Conservation (phyloP, 1,140 invertebrate genomes). For the Dendrolimus punctatus region DNA sequence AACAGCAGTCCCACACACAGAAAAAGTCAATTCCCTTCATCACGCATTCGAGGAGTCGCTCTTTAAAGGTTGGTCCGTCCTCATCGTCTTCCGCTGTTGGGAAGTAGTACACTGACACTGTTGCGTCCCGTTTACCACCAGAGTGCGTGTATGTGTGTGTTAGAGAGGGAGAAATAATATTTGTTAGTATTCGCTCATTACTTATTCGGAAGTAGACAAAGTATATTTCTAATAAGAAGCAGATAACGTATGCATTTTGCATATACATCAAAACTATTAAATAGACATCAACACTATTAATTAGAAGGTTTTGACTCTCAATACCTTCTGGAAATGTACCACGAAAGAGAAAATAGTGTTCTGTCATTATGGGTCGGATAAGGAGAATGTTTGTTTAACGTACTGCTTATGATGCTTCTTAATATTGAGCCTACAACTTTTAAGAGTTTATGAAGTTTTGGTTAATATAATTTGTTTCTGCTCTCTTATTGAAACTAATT, state of each 20-base stretch:
- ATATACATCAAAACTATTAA: too few species aligned
- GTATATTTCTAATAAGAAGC: slow-evolving; percentile 27
- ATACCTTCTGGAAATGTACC: too few species aligned
- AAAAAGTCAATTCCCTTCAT: slow-evolving; percentile 91
- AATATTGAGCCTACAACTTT: too few species aligned
- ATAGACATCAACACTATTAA: too few species aligned
- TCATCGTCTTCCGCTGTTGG: slow-evolving; percentile 91
- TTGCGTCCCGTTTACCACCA: slow-evolving; percentile 62
- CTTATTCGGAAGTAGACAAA: slow-evolving; percentile 17
- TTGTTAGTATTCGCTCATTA: slow-evolving; percentile 72
- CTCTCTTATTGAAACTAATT: slow-evolving; percentile 8
- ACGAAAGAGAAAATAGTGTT: too few species aligned
- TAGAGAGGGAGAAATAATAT: slow-evolving; percentile 56
- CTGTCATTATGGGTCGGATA: too few species aligned
- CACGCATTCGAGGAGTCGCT: slow-evolving; percentile 82
- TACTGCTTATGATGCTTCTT: too few species aligned
- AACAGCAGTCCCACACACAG: slow-evolving; percentile 98
- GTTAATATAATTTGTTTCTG: slow-evolving; percentile 2
- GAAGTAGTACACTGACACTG: slow-evolving; percentile 96
- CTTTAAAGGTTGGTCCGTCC: slow-evolving; percentile 90
- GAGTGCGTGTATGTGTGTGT: slow-evolving; percentile 58
- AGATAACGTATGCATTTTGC: background rate
- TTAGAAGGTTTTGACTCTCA: too few species aligned
- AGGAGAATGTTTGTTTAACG: too few species aligned
- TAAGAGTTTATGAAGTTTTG: background rate